Percentiles rank a stretch among this genome's conserved stretches.
These are phyloP conservation scores for Sebastes vulpes DNA, from an alignment of 2,797 vertebrate genomes.

Conservation along the genomic window DNA sequence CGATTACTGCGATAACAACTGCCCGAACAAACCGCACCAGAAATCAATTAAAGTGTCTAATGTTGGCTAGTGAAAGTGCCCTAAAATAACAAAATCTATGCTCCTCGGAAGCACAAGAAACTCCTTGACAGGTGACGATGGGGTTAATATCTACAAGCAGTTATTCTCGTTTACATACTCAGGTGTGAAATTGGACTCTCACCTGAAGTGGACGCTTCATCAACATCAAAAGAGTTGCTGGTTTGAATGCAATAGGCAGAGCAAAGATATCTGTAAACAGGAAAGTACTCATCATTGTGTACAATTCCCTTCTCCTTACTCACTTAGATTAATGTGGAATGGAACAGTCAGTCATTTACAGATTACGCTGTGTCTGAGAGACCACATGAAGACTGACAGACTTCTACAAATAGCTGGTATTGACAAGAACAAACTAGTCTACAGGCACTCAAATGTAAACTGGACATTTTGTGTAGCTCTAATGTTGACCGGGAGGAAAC, in stretches of 20 bases:
- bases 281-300: not conserved
- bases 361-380: not conserved
- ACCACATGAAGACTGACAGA: not conserved
- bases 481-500: no score
- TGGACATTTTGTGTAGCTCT: not conserved
- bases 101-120: not conserved
- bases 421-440: not conserved
- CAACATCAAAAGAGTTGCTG: not conserved
- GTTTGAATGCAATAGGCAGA: not conserved
- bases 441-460: not conserved
- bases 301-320: not conserved
- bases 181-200: not conserved
- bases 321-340: not conserved
- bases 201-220: not conserved
- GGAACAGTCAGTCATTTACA: not conserved
- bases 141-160: not conserved
- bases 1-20: not conserved
- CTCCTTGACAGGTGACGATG: not conserved
- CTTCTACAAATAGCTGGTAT: not conserved
- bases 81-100: not conserved
- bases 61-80: no score
- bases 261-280: not conserved
- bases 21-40: no score
- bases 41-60: no score
- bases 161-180: not conserved